A percentile compares a stretch with the other conserved stretches of the same genome.
Evolutionary conservation across 30 jellyfish, hydroid and myxozoan species (phyloP).

Genomic region (Aurelia coerulea): DNA sequence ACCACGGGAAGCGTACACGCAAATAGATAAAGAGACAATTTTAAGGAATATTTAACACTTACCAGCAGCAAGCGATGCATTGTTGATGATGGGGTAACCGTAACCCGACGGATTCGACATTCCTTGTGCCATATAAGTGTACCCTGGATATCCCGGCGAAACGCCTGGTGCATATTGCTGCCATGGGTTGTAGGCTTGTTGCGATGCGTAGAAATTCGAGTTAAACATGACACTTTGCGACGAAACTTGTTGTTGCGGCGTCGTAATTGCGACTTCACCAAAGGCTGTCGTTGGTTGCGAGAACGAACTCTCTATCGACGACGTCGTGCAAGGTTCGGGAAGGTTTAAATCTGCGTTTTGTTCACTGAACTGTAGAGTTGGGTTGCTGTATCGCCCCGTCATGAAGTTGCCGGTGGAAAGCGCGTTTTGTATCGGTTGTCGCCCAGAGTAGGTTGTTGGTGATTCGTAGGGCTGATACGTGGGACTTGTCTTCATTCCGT

Average conservation of each 20-base stretch:
- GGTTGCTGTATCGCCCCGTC: constrained; percentile 34
- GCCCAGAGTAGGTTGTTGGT: constrained; percentile 32
- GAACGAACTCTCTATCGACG: constrained; percentile 50
- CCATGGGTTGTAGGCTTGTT: constrained; percentile 63
- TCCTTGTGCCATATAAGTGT: constrained; percentile 55
- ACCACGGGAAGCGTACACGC: too few relatives aligned
- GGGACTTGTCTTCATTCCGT: constrained; percentile 70
- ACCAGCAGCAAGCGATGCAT: constrained; percentile 70
- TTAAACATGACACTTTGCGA: constrained; percentile 62
- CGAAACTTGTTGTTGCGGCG: constrained; percentile 54
- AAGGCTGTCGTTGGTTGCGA: constrained; percentile 66
- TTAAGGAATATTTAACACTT: not conserved
- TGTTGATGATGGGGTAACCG: constrained; percentile 63
- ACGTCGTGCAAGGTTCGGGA: constrained; percentile 69
- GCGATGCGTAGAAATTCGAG: constrained; percentile 70
- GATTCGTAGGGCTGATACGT: constrained; percentile 62
- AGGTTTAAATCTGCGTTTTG: constrained; percentile 34
- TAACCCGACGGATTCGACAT: constrained; percentile 40
- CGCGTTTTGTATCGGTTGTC: constrained; percentile 61
- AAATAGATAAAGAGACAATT: too few relatives aligned
- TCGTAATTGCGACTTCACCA: constrained; percentile 54
- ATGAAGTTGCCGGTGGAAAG: constrained; percentile 32
- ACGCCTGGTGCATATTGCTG: constrained; percentile 54
- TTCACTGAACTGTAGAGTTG: constrained; percentile 26
- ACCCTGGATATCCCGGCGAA: constrained; percentile 51